Base-by-base conservation (phyloP, 30 jellyfish, hydroid and myxozoan genomes). In the Aurelia aurita region DNA sequence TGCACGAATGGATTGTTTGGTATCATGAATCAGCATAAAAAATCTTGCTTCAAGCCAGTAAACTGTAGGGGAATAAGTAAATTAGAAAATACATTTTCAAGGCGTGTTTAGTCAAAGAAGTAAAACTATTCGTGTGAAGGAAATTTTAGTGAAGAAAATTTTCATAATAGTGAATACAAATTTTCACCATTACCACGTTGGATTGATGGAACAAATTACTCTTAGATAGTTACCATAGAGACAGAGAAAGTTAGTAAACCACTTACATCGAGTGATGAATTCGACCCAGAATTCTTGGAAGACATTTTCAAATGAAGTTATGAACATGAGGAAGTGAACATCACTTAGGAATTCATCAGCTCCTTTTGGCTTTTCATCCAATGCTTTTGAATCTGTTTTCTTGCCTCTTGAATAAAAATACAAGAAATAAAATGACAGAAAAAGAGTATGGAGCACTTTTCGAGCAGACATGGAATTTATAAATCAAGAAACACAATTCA, bases 31-130 rank as follows among this genome's bases (percentile, higher is more conserved):
- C 68, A 80, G 85, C 96, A 92, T 87, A 46, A 89, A 82, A 78
- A 69, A 87, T 66, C 95, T 71, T 19, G 95, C 95, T 34, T 87
- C 96, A 28, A 92, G 79, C 97, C 97, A 92, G 47, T 69, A 67
- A 28, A 87, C 98, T 92, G 57, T 1, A 22, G 47, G 43, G 20
- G 46, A 67, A 19, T 31, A 49, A 69, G 5, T 1, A 22, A 20
- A 6, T n/a, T 22, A n/a, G 51, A 39, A 39, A 46, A 46, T 49
- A 53, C 18, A 23, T 5, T 6, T 20, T 5, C 34, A 27, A 31
- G 74, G 67, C 23, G 11, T 1, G 6, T 55, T 1, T 55, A 34
- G 7, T 1, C 46, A 0, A 10, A 34, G 46, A 34, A 34, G 5
- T 34, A 10, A 34, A 34, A 34, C 2, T 0, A 34, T 34, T 10